Percentiles rank a stretch among this genome's conserved stretches.
These are phyloP conservation scores for Platanista minor DNA, from an alignment of 2,113 vertebrate species.

Conservation along the genomic window DNA sequence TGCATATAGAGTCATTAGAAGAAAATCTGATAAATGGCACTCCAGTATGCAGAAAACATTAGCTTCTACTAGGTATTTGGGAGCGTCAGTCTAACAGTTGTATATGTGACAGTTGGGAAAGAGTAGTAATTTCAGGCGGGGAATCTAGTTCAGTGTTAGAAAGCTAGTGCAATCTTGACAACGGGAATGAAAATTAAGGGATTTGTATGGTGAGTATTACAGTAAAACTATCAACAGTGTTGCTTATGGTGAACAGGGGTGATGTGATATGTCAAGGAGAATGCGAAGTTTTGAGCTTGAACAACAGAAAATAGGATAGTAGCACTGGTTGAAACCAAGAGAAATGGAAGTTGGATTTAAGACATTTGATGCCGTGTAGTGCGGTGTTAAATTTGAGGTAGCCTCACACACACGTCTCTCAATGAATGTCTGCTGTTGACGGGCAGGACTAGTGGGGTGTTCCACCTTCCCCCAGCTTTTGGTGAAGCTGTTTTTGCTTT, in stretches of 20 bases:
- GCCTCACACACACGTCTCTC: neutral
- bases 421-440: neutral
- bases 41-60: neutral
- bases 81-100: neutral
- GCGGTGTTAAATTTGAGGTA: neutral
- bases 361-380: neutral
- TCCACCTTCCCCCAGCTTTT: neutral
- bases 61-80: neutral
- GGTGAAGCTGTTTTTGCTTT: neutral
- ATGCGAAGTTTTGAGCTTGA: neutral
- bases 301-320: neutral
- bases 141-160: neutral
- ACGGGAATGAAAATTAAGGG: neutral
- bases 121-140: neutral
- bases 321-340: neutral
- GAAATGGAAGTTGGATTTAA: neutral
- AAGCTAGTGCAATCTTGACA: neutral
- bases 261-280: neutral
- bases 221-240: neutral
- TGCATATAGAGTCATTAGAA: neutral
- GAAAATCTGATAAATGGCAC: neutral
- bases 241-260: neutral
- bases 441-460: neutral
- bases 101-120: neutral
- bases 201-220: neutral